phyloP scores from a whole-genome alignment of 1,140 invertebrate genomes.

The Drosophila parabipectinata region DNA sequence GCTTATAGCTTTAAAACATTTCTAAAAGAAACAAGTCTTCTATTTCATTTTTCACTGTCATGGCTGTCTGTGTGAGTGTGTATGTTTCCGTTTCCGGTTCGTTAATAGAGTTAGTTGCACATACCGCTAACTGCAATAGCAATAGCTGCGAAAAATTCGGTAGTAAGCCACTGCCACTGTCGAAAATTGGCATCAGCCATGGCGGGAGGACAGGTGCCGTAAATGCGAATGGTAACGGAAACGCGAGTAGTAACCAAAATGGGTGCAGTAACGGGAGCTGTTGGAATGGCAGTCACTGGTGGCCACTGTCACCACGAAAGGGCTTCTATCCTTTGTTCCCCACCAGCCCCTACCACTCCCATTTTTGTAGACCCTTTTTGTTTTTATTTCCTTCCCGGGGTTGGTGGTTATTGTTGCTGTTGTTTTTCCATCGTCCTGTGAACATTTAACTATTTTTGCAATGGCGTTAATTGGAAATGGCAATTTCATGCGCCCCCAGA shows the following conservation, averaged over 20 bases:
- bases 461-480: constrained; percentile 82
- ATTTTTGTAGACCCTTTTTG: constrained; percentile 7
- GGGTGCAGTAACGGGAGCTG: constrained; percentile 7
- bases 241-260: constrained; percentile 19
- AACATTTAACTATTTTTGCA: constrained; percentile 81
- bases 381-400: constrained; percentile 39
- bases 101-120: constrained; percentile 83
- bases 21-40: constrained; percentile 34
- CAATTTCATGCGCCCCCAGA: constrained; percentile 73
- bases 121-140: constrained; percentile 48
- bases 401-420: constrained; percentile 37
- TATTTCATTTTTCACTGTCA: constrained; percentile 12
- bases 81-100: constrained; percentile 74
- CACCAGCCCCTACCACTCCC: neutral
- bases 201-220: constrained; percentile 25
- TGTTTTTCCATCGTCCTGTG: constrained; percentile 46
- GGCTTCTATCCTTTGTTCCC: neutral
- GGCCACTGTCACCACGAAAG: constrained; percentile 47
- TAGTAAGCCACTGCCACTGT: constrained; percentile 40
- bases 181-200: constrained; percentile 42
- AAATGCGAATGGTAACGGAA: constrained; percentile 16
- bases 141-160: constrained; percentile 39
- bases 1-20: constrained; percentile 1
- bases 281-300: constrained; percentile 17
- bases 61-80: constrained; percentile 17